A percentile compares a stretch with the other conserved stretches of the same genome.
Evolutionary conservation across 2,797 vertebrate species (phyloP).

Genomic region (Onychomys torridus): DNA sequence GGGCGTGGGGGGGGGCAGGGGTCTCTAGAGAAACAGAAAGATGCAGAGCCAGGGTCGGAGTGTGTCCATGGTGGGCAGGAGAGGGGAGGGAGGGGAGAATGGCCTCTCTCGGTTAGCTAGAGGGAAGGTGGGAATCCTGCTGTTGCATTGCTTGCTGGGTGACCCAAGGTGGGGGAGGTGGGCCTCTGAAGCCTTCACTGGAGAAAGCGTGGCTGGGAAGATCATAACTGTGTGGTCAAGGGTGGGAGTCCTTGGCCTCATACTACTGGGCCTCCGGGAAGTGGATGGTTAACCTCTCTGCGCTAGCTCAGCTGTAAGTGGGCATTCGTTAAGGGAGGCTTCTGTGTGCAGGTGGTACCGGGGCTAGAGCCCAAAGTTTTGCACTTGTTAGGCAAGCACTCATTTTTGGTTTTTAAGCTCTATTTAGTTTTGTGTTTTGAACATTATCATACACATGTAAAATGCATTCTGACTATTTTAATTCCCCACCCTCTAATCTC

Average conservation of each 20-base stretch:
- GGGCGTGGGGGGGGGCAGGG: not conserved
- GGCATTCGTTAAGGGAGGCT: not conserved
- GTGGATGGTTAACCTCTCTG: not conserved
- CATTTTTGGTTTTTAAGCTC: not conserved
- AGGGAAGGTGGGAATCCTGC: not conserved
- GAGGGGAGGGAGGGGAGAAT: not conserved
- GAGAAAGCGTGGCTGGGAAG: not conserved
- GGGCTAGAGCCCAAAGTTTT: not conserved
- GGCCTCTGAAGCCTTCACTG: not conserved
- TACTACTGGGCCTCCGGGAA: not conserved
- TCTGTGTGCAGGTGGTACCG: fast-evolving
- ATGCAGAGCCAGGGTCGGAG: not conserved
- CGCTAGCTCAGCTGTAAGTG: not conserved
- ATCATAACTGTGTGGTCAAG: not conserved
- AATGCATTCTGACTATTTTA: not conserved
- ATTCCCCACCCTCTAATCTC: not conserved
- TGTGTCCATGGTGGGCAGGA: no score
- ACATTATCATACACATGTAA: not conserved
- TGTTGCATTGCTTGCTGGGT: not conserved
- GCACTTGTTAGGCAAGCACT: no score
- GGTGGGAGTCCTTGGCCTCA: not conserved
- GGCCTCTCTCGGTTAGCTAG: not conserved
- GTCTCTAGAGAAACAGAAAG: not conserved
- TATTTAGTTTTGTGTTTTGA: not conserved
- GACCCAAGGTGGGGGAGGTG: not conserved